Evolutionary conservation across 1,140 invertebrate genomes (phyloP).

Genomic region (Brachionus calyciflorus): DNA sequence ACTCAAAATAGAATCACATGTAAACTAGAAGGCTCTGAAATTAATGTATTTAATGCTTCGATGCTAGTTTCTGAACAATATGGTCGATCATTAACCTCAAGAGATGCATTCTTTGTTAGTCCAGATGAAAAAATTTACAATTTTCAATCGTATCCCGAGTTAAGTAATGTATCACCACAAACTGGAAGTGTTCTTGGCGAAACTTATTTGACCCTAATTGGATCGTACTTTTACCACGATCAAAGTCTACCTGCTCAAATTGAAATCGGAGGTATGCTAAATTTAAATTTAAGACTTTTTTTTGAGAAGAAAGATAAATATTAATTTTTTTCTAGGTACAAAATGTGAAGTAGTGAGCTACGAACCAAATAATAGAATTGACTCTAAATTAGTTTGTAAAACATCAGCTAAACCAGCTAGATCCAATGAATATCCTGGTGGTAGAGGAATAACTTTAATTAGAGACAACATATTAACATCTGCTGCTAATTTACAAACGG

Average conservation of each 20-base stretch:
- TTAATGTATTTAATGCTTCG: constrained; percentile 1
- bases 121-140: constrained; percentile 39
- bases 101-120: background rate
- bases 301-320: background rate
- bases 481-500: background rate
- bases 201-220: constrained; percentile 50
- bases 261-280: background rate
- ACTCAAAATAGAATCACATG: background rate
- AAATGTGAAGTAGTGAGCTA: constrained; percentile 4
- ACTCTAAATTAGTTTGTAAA: background rate
- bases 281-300: background rate
- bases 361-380: background rate
- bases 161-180: constrained; percentile 48
- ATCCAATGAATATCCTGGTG: background rate
- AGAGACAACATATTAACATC: background rate
- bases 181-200: constrained; percentile 51
- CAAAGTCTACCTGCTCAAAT: background rate
- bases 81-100: background rate
- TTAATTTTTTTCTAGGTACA: background rate
- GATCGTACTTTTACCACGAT: constrained; percentile 52
- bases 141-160: constrained; percentile 49
- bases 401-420: background rate
- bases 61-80: constrained; percentile 33
- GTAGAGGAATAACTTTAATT: constrained; percentile 16
- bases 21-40: background rate